These are phyloP conservation scores for Anser cygnoides DNA, from an alignment of 2,113 vertebrate species.

Conservation along the genomic window DNA sequence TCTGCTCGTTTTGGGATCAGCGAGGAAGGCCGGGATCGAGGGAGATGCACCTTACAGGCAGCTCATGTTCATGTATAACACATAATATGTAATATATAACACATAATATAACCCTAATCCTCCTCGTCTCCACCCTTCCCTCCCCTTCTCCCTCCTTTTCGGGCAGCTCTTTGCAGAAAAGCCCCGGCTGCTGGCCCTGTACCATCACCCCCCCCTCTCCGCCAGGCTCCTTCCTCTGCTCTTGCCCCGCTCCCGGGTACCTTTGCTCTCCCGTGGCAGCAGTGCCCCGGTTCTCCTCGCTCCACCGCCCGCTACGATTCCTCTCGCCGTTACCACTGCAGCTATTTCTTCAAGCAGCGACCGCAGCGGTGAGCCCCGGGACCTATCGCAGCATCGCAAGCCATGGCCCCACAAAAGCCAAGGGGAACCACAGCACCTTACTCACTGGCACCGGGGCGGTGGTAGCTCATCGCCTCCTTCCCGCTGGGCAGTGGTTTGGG, in stretches of 20 bases:
- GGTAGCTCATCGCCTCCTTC: background rate
- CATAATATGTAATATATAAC: too few species aligned
- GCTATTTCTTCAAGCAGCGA: background rate
- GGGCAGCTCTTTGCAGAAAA: rapidly evolving
- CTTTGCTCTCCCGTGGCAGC: background rate
- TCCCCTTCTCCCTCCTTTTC: background rate
- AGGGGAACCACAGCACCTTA: constrained; percentile 50
- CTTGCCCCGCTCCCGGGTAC: background rate
- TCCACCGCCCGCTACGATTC: background rate
- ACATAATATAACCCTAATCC: background rate
- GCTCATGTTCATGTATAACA: too few species aligned
- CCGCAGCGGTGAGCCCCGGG: background rate
- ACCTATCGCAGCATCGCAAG: constrained; percentile 39
- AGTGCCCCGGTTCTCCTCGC: background rate
- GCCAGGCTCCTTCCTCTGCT: background rate
- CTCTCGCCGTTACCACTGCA: background rate
- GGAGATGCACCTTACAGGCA: background rate
- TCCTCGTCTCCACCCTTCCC: background rate
- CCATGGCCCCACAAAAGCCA: constrained; percentile 39
- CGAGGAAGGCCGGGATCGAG: rapidly evolving
- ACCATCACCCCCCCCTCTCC: background rate
- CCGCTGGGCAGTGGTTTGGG: background rate
- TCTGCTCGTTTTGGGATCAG: background rate
- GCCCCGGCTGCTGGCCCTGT: rapidly evolving
- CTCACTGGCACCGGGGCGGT: background rate